Conservation (phyloP, 2,113 vertebrate species). For the Eudyptes chrysolophus region DNA sequence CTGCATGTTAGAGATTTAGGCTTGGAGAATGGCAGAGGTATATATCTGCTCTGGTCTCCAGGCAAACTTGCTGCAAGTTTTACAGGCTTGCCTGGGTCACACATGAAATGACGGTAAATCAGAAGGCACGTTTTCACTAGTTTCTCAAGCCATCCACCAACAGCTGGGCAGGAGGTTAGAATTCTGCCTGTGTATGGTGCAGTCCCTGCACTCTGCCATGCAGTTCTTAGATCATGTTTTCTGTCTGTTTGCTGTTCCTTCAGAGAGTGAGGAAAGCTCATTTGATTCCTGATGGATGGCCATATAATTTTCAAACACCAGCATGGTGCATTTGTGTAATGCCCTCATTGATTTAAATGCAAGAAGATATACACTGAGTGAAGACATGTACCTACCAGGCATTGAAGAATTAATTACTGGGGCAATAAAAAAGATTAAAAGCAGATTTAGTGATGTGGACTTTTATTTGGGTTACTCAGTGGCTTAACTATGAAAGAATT, state of each 20-base stretch:
- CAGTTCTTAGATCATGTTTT: background rate
- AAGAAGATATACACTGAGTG: background rate
- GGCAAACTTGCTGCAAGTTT: background rate
- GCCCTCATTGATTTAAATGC: accelerated
- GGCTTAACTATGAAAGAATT: background rate
- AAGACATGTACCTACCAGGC: background rate
- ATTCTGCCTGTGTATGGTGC: background rate
- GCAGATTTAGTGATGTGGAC: background rate
- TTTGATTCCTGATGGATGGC: background rate
- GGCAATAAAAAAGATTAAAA: background rate
- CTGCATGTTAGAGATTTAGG: background rate
- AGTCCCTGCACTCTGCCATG: background rate
- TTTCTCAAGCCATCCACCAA: background rate
- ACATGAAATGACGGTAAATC: background rate
- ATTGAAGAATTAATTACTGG: background rate
- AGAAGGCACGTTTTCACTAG: background rate
- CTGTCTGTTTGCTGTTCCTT: background rate
- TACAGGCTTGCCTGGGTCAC: background rate
- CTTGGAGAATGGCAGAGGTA: background rate
- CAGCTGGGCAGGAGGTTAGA: background rate
- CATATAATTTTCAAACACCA: background rate
- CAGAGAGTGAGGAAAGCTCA: background rate
- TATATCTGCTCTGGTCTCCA: background rate
- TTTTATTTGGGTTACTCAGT: background rate
- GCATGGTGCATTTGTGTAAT: background rate